Conservation (phyloP, 2,888 invertebrate genomes). For the Kuschelorhynchus macadamiae region DNA sequence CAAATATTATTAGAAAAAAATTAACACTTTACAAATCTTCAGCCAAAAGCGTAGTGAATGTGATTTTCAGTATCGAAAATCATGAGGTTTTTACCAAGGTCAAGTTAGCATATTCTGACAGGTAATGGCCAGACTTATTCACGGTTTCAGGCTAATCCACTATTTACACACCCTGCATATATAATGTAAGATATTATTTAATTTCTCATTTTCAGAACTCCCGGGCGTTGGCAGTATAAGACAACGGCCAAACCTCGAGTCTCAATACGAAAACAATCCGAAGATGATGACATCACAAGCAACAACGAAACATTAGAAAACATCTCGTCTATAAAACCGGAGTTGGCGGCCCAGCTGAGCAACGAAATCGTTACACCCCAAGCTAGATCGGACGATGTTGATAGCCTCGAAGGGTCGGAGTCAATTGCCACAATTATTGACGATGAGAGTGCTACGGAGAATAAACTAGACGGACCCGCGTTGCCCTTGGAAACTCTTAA, state of each 20-base stretch:
- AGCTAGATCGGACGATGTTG: constrained; percentile 71
- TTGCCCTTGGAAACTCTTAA: constrained; percentile 83
- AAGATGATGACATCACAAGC: constrained; percentile 72
- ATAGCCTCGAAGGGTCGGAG: constrained; percentile 82
- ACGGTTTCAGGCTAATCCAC: no score
- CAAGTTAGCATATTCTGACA: no score
- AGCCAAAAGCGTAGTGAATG: no score
- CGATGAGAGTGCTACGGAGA: constrained; percentile 76
- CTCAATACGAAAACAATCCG: constrained; percentile 82
- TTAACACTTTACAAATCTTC: no score
- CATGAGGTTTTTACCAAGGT: no score
- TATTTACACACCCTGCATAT: no score
- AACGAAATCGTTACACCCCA: constrained; percentile 73
- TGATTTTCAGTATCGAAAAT: no score
- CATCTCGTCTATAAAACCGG: constrained; percentile 55
- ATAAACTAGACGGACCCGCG: constrained; percentile 76
- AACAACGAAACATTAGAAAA: constrained; percentile 58
- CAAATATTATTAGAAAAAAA: no score
- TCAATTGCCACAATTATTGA: constrained; percentile 75
- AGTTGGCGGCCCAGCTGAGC: constrained; percentile 53
- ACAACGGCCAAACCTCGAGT: constrained; percentile 90
- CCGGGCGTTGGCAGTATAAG: constrained; percentile 92
- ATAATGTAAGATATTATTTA: no score
- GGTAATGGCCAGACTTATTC: no score
- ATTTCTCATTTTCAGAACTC: constrained; percentile 72